These are phyloP conservation scores for Pogonocichla stellata DNA, from an alignment of 2,113 vertebrate genomes.

Conservation along the genomic window DNA sequence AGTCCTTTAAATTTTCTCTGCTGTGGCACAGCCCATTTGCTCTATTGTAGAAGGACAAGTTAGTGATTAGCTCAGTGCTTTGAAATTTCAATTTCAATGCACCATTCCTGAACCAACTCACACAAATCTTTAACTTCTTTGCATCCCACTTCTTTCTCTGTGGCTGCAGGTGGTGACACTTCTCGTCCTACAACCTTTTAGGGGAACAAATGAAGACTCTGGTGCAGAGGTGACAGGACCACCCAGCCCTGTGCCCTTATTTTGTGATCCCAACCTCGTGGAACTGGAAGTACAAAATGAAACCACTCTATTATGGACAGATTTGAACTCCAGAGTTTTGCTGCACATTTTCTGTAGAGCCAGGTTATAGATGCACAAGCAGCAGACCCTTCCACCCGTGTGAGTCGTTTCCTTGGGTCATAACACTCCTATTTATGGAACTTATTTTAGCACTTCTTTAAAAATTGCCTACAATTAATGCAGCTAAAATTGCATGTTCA, in stretches of 20 bases:
- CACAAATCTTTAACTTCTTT: background rate
- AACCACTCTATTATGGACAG: background rate
- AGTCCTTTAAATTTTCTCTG: background rate
- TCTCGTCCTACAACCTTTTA: background rate
- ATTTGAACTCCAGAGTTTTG: background rate
- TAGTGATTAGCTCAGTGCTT: background rate
- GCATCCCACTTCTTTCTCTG: background rate
- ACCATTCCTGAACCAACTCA: background rate
- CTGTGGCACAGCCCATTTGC: rapidly evolving
- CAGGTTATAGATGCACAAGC: background rate
- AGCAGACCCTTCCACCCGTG: background rate
- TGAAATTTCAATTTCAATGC: background rate
- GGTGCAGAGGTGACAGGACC: background rate
- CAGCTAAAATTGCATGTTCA: background rate
- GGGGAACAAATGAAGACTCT: background rate
- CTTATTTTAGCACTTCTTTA: background rate
- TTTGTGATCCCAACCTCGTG: rapidly evolving
- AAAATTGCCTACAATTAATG: constrained; percentile 6
- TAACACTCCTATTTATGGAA: constrained; percentile 8
- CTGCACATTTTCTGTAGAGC: background rate
- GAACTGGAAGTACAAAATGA: background rate
- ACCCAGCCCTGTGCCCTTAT: background rate
- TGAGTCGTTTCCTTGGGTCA: background rate
- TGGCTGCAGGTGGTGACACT: background rate
- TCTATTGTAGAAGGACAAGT: background rate